Evolutionary conservation across 2,888 invertebrate species (phyloP).

Genomic region (Macroteleia sp.): DNA sequence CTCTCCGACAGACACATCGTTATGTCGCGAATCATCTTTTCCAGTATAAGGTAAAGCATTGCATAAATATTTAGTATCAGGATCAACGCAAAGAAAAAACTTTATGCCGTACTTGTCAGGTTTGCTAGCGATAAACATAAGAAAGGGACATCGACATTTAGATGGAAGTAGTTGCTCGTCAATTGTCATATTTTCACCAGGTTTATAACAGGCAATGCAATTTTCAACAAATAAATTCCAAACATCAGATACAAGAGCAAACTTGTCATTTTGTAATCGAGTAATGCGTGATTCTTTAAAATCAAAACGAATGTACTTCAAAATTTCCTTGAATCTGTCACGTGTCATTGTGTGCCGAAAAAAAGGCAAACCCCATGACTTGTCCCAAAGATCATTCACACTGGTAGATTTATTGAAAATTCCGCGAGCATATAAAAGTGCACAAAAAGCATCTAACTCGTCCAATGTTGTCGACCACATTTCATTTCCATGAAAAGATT

Average conservation of each 20-base stretch:
- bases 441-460: constrained; percentile 3
- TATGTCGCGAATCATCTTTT: too few relatives aligned
- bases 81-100: too few relatives aligned
- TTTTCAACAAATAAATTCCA: neutral
- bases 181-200: neutral
- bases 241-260: constrained; percentile 5
- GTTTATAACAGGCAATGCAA: constrained; percentile 4
- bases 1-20: too few relatives aligned
- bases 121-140: too few relatives aligned
- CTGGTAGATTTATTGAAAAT: neutral
- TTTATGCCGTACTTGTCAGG: too few relatives aligned
- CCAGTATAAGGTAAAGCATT: too few relatives aligned
- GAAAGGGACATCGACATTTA: too few relatives aligned
- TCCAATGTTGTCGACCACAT: neutral
- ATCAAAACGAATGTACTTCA: constrained; percentile 7
- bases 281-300: neutral
- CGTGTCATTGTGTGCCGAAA: neutral
- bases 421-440: constrained; percentile 1
- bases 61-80: too few relatives aligned
- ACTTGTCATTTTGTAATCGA: constrained; percentile 5
- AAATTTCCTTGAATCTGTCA: neutral
- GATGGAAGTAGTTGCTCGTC: neutral
- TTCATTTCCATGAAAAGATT: neutral
- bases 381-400: neutral
- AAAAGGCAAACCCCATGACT: neutral